Base-by-base conservation (phyloP, 2,888 invertebrate species). In the Drosophila anceps region DNA sequence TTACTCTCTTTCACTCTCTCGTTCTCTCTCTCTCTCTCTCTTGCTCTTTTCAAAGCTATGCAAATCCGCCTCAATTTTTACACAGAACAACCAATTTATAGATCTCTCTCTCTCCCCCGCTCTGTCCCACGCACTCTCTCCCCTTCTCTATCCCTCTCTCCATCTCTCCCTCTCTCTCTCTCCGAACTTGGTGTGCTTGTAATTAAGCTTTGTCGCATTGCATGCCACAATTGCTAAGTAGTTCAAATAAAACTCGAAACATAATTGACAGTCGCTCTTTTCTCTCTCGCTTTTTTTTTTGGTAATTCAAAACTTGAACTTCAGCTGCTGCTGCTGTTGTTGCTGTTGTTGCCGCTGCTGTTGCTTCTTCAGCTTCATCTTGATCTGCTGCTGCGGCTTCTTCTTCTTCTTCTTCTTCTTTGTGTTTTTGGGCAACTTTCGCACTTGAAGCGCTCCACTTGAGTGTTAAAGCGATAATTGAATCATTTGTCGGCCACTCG, bases 121-220 rank as follows among this genome's bases (percentile, higher is more conserved):
- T 12, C 29, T 15, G 4, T 10, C 15, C 46, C 9, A n/a, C n/a
- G n/a, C 27, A 10, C n/a, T 12, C n/a, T 12, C n/a, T 18, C 6
- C 4, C 3, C 3, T 5, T 31, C 31, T 18, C 50, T 4, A 3
- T 29, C 50, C 7, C 2, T 12, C 24, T 8, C 13, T 44, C 24
- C 7, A 3, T 9, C 46, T 1, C 4, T 15, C 46, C 8, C 0
- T 4, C 9, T 46, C 48, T 29, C 27, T 41, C 69, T 77, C 82
- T 88, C 85, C 89, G 90, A 84, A 82, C 85, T 82, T 75, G 88
- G 82, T 85, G 89, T 89, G 81, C 78, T 79, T 71, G 89, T 84
- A 84, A 84, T 84, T 88, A 89, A 89, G 84, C 48, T 84, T 85
- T 84, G 84, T 87, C 80, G 66, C 70, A 71, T 64, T 54, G 67